Base-by-base conservation (phyloP, 2,888 invertebrate genomes). In the Lepas anatifera region DNA sequence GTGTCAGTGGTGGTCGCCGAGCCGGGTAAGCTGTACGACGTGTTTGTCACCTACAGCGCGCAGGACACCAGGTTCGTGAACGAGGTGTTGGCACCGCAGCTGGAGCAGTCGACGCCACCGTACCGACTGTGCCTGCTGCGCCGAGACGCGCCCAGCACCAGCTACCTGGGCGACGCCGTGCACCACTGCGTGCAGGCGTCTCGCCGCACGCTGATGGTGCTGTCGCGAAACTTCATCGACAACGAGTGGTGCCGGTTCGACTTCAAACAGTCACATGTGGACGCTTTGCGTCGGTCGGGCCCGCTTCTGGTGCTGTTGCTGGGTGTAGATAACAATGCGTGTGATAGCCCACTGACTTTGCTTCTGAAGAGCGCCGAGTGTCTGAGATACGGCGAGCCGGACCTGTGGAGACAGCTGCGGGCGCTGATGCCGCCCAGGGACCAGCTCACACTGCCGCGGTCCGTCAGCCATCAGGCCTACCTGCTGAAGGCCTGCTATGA, bases 31-130 rank as follows among this genome's bases (percentile, higher is more conserved):
- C 85, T 93, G 68, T 96, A 92, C 80, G 97, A 98, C 81, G 95
- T 94, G 70, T 97, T 96, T 82, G 88, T 98, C 75, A 91, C 92
- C 76, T 97, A 97, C 82, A 92, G 93, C 78, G 89, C 90, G 72
- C 91, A 93, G 80, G 95, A 96, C 81, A 93, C 95, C 78, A 87
- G 88, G 68, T 95, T 94, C 80, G 93, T 95, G 48, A 89, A 88
- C 75, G 90, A 94, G 80, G 90, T 92, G 77, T 82, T 96, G 76
- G 91, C 90, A 69, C 89, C 92, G 29, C 91, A 92, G 69, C 84
- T 96, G 74, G 95, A 95, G 82, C 86, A 86, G 72, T 86, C 87
- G 72, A 87, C 89, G 77, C 88, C 89, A 22, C 74, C 76, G 32
- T 95, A 93, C 81, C 85, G 92, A 73, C 85, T 96, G 75, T 94